Conservation (phyloP, 2,888 invertebrate genomes). For the Melolontha melolontha region DNA sequence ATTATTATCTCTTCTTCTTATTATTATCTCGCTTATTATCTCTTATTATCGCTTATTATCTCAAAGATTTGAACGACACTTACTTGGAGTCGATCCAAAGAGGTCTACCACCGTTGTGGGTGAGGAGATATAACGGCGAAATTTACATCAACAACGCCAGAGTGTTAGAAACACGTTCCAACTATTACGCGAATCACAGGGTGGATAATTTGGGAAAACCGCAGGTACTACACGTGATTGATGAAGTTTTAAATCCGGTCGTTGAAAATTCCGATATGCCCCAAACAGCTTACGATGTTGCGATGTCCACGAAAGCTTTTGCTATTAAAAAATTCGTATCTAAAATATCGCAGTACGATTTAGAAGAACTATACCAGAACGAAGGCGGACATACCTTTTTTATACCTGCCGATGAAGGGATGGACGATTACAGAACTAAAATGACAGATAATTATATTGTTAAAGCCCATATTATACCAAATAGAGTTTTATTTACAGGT, state of each 20-base stretch:
- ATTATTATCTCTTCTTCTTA: too few species aligned
- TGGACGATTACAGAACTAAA: conserved; percentile 72
- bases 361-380: conserved; percentile 77
- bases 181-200: conserved; percentile 53
- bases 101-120: conserved; percentile 88
- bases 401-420: conserved; percentile 88
- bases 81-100: conserved; percentile 73
- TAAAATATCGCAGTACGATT: conserved; percentile 69
- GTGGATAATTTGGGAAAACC: conserved; percentile 52
- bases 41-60: conserved; percentile 75
- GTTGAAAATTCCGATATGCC: conserved; percentile 73
- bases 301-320: conserved; percentile 70
- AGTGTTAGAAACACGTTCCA: conserved; percentile 71
- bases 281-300: conserved; percentile 79
- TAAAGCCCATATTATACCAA: conserved; percentile 88
- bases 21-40: too few species aligned
- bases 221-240: conserved; percentile 82
- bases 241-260: conserved; percentile 85
- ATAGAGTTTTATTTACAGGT: conserved; percentile 86
- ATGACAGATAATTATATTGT: conserved; percentile 84
- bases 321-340: conserved; percentile 44
- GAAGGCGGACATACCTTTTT: conserved; percentile 87
- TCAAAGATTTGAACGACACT: conserved; percentile 68
- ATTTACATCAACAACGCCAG: conserved; percentile 89
- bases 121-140: conserved; percentile 75